Base-by-base conservation (phyloP, 1,140 invertebrate species). In the Lysiphlebus fabarum region DNA sequence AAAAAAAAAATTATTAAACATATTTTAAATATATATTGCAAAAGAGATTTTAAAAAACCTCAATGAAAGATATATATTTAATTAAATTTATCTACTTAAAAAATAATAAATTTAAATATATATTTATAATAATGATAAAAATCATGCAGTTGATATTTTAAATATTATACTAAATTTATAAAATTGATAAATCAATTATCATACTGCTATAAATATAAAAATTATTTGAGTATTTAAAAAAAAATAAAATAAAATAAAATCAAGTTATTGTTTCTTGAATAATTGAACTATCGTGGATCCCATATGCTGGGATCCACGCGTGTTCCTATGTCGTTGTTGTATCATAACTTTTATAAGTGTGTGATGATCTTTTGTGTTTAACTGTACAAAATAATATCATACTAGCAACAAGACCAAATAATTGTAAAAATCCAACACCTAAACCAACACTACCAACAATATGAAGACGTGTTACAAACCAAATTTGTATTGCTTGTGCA, bases 371-470 rank as follows among this genome's bases (percentile, higher is more conserved):
- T 73, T 87, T 89, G 68, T 88, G 84, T 62, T 85, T 84, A 40
- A 88, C 85, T 4, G 87, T 90, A 71, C 88, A 90, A 67, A 90
- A 89, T 3, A 91, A 70, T 41, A 91, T 79, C 86, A 90, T 88
- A 33, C 88, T 89, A 5, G 88, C 85, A 36, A 90, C 85, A 44
- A 90, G 75, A 2, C 89, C 88, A 68, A 90, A 90, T 14, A 91
- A 75, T 81, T 89, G 79, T 17, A 85, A 77, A 57, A 77, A 90
- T 3, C 86, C 87, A n/a, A 90, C 84, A 1, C 86, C 79, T 38
- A 90, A 75, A 2, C 86, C 87, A n/a, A 88, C 81, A 36, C 86
- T 83, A 0, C 87, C 88, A 4, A 90, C 80, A 36, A 89, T 81
- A 67, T 90, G 85, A 17, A 90, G 75, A 62, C 87, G 80, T 55